Evolutionary conservation across 1,140 invertebrate genomes (phyloP), one percentile per base, ranked within the genome.

Genomic region (Drosophila varians): DNA sequence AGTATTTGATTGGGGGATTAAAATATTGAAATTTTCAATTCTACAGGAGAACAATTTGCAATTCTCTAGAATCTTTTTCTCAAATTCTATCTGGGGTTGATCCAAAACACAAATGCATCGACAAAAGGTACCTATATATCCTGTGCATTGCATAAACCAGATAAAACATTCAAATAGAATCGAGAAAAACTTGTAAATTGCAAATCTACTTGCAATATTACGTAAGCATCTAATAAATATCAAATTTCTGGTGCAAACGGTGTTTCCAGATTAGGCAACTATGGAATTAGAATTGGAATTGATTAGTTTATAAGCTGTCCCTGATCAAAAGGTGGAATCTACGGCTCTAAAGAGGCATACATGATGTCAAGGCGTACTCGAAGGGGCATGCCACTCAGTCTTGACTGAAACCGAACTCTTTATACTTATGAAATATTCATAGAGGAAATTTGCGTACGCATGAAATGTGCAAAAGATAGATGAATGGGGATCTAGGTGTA

Each of bases 171-270:
- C 57, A 84, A 84, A 71, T 71, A 18, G 52, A 73, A 42, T 58
- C 28, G 38, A 54, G 51, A 60, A 73, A 53, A 56, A 42, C 61
- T 62, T 53, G 31, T 38, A 49, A 42, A 61, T 58, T 54, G 65
- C 58, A 66, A 80, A 80, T 78, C n/a, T 31, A 6, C 25, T 21
- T 36, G 25, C 21, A 12, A 31, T 14, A 53, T 84, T 84, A 84
- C 80, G 76, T 84, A 60, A 84, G 80, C 66, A 86, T 86, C 61
- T 80, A 42, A 76, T 84, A 84, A 79, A 84, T 84, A 80, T 69
- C 46, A 69, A 69, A 73, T 84, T 65, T 64, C 40, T 53, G 23
- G 56, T 60, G 45, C 56, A 54, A 34, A 47, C 58, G 36, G 47
- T 16, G 21, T 9, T 56, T 18, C 1, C 26, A 25, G 18, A 72